Evolutionary conservation across 2,888 invertebrate genomes (phyloP).

Genomic region (Abscondita cerata): DNA sequence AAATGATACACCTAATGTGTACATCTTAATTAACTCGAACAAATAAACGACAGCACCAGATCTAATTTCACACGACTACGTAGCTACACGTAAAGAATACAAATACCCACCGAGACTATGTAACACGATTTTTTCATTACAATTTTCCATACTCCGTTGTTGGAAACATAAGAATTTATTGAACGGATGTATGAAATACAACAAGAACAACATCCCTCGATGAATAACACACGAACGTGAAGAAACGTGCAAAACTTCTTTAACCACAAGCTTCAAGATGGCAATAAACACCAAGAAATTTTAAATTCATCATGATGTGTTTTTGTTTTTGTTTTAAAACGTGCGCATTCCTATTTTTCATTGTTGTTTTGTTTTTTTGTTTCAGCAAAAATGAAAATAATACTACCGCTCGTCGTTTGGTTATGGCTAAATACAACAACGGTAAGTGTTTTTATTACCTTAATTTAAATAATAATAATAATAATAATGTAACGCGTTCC

Average conservation of each 20-base stretch:
- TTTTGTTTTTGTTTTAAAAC: slow-evolving; percentile 14
- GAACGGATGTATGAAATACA: too few relatives aligned
- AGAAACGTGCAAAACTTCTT: slow-evolving; percentile 32
- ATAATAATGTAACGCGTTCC: background rate
- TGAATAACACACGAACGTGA: slow-evolving; percentile 28
- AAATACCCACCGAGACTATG: too few relatives aligned
- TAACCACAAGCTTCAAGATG: slow-evolving; percentile 20
- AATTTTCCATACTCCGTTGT: too few relatives aligned
- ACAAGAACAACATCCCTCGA: slow-evolving; percentile 15
- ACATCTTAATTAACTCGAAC: too few relatives aligned
- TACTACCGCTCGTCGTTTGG: slow-evolving; percentile 92
- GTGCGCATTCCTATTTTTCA: background rate
- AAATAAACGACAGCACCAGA: too few relatives aligned
- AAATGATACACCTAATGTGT: too few relatives aligned
- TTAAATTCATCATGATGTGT: slow-evolving; percentile 18
- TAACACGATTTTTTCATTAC: too few relatives aligned
- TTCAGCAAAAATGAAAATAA: slow-evolving; percentile 92
- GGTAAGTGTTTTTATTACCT: slow-evolving; percentile 66
- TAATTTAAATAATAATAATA: background rate
- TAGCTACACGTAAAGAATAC: too few relatives aligned
- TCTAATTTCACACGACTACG: too few relatives aligned
- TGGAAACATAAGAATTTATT: too few relatives aligned
- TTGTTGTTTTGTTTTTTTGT: slow-evolving; percentile 61
- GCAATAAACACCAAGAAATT: slow-evolving; percentile 33
- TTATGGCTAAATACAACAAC: slow-evolving; percentile 82